These are phyloP conservation scores for Acanthis flammea DNA, from an alignment of 2,797 vertebrate species.

Conservation along the genomic window DNA sequence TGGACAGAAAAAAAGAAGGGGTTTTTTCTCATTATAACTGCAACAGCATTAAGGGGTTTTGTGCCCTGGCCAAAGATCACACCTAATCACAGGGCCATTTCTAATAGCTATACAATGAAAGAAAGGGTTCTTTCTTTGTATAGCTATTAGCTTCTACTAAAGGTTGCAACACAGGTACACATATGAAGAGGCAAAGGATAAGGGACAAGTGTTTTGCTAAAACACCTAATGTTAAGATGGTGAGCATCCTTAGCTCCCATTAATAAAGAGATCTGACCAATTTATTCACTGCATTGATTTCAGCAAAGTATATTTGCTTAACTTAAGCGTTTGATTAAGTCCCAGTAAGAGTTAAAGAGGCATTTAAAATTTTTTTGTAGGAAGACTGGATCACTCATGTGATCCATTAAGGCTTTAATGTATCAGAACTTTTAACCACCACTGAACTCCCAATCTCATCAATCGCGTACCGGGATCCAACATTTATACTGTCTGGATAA, in stretches of 20 bases:
- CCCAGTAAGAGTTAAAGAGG: neutral
- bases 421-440: neutral
- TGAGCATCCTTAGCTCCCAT: neutral
- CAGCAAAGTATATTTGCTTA: neutral
- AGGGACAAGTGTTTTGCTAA: neutral
- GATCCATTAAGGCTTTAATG: neutral
- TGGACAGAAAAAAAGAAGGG: fast-evolving
- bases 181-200: neutral
- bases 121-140: neutral
- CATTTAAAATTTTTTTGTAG: neutral
- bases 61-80: neutral
- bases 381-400: neutral
- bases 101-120: neutral
- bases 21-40: neutral
- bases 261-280: neutral
- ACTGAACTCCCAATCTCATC: neutral
- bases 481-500: neutral
- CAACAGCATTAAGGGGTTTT: neutral
- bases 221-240: neutral
- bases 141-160: neutral
- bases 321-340: neutral
- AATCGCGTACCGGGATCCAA: neutral
- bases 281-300: neutral
- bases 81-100: neutral
- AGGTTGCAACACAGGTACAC: neutral